phyloP scores from a whole-genome alignment of 2,888 invertebrate genomes.

The Drosophila kokeensis region DNA sequence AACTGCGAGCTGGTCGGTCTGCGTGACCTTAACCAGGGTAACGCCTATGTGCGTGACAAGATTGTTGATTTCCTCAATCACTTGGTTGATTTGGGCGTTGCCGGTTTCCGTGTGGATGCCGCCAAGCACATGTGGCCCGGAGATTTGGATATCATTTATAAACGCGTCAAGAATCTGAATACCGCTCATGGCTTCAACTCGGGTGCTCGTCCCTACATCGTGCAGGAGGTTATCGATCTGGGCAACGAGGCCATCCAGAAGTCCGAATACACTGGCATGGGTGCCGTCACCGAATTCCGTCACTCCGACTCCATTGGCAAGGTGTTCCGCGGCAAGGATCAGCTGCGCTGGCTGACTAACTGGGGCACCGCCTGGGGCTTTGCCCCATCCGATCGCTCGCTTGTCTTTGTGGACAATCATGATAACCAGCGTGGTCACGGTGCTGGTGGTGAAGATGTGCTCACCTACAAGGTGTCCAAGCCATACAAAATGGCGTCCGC shows the following conservation, averaged over 20 bases:
- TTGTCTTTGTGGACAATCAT: conserved; percentile 96
- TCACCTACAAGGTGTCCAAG: conserved; percentile 90
- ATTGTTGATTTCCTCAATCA: conserved; percentile 81
- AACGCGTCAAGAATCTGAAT: conserved; percentile 87
- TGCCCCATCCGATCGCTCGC: conserved; percentile 87
- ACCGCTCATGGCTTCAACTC: conserved; percentile 88
- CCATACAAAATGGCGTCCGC: conserved; percentile 92
- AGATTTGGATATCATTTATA: conserved; percentile 88
- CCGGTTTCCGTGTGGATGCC: conserved; percentile 93
- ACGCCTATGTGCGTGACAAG: conserved; percentile 74
- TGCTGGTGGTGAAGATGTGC: conserved; percentile 87
- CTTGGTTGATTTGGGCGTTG: conserved; percentile 89
- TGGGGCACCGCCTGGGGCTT: conserved; percentile 90
- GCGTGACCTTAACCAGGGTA: conserved; percentile 91
- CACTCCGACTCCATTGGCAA: conserved; percentile 85
- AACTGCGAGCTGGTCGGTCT: conserved; percentile 91
- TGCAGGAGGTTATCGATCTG: conserved; percentile 91
- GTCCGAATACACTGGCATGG: conserved; percentile 86
- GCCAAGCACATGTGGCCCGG: conserved; percentile 93
- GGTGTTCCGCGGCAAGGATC: conserved; percentile 87
- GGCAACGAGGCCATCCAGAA: conserved; percentile 86
- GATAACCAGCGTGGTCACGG: conserved; percentile 94
- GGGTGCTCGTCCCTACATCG: conserved; percentile 89
- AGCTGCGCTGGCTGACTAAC: conserved; percentile 88
- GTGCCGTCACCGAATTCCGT: conserved; percentile 91